phyloP scores from a whole-genome alignment of 2,888 invertebrate genomes.

The Polymixis flavicincta region DNA sequence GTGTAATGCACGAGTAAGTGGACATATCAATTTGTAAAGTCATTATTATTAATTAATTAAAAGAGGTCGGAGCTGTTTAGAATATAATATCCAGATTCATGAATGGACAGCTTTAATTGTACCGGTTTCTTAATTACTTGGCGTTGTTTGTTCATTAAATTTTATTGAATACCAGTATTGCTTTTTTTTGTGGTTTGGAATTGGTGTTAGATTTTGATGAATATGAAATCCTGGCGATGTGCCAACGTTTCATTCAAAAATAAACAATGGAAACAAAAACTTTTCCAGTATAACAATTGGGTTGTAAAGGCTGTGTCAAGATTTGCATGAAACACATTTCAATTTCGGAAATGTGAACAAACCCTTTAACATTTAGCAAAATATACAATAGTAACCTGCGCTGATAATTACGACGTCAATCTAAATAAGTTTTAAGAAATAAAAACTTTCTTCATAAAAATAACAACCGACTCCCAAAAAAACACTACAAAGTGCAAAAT shows the following conservation, averaged over 20 bases:
- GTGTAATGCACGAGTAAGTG: slow-evolving; percentile 40
- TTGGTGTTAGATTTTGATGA: slow-evolving; percentile 36
- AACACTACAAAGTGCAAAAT: too few relatives aligned
- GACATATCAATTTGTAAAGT: slow-evolving; percentile 56
- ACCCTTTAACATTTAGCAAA: neutral
- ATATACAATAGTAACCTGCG: neutral
- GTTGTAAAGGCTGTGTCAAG: slow-evolving; percentile 25
- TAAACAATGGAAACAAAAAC: slow-evolving; percentile 20
- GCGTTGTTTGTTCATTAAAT: slow-evolving; percentile 1
- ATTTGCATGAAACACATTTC: slow-evolving; percentile 23
- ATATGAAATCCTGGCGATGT: slow-evolving; percentile 19
- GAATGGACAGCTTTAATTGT: slow-evolving; percentile 18
- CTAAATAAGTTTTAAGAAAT: neutral
- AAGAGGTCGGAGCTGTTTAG: slow-evolving; percentile 16
- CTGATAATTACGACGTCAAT: neutral
- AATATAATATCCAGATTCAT: slow-evolving; percentile 19
- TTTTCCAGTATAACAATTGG: slow-evolving; percentile 5
- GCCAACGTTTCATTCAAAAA: slow-evolving; percentile 28
- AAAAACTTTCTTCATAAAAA: too few relatives aligned
- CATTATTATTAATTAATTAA: slow-evolving; percentile 52
- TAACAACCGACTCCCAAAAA: too few relatives aligned
- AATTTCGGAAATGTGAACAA: neutral
- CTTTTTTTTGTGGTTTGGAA: slow-evolving; percentile 2
- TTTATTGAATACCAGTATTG: slow-evolving; percentile 18
- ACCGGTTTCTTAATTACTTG: slow-evolving; percentile 23